Base-by-base conservation (phyloP, 2,888 invertebrate species). In the Steinernema hermaphroditum region DNA sequence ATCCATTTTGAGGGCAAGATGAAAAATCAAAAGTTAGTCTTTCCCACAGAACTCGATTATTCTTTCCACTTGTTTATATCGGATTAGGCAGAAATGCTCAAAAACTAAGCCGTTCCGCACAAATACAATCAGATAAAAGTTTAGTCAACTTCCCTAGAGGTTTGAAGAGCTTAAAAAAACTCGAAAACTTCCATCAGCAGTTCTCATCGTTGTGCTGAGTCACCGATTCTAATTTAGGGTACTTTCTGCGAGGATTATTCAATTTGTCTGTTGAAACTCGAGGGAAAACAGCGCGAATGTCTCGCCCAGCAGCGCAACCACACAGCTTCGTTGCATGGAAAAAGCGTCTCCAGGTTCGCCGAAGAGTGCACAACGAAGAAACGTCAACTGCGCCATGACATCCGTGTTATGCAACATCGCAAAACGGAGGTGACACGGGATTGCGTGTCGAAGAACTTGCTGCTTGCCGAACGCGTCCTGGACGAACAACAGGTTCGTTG, bases 251-350 rank as follows among this genome's bases (percentile, higher is more conserved):
- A 76, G 32, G 71, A 76, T 68, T 76, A 76, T 44, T 57, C 75
- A 14, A 50, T 70, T 16, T 76, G 76, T 41, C 73, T 76, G 43
- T 70, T 77, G 54, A 69, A 70, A 50, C 70, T 76, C n/a, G 76
- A 76, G 57, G 76, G 69, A 41, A 76, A 76, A 49, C 76, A 76
- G 49, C 72, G 76, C 34, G 76, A 76, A 70, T 76, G 76, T 37
- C 68, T 72, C 57, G 71, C 70, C 9, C 68, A 71, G 62, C 34
- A 69, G 24, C 32, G 32, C 27, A 32, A 50, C 44, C 32, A 71
- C 46, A 49, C 68, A 54, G 43, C 46, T 19, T 19, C 49, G 19
- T 27, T 46, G 37, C 46, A 32, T 22, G 50, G 50, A 12, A 50
- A 22, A 2, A 50, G 24, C n/a, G n/a, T n/a, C 22, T 50, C 19